These are phyloP conservation scores for Norana najaformis DNA, from an alignment of 2,888 invertebrate genomes.

Conservation along the genomic window DNA sequence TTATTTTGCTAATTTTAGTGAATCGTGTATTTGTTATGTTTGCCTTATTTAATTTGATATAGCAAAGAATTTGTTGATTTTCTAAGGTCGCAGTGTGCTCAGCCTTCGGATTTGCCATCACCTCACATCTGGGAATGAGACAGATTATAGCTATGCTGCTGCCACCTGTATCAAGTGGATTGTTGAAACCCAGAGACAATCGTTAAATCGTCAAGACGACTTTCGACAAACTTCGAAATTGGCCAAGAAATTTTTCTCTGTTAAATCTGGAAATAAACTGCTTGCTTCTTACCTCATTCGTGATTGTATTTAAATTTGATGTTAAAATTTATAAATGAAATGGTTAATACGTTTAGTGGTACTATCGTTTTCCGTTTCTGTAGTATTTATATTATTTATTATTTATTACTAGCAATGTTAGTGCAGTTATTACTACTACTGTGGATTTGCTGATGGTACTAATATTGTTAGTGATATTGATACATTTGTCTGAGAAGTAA, in stretches of 20 bases:
- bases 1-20: no score
- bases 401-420: background rate
- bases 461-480: background rate
- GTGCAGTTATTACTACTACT: background rate
- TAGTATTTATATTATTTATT: constrained; percentile 20
- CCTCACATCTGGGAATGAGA: constrained; percentile 84
- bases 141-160: background rate
- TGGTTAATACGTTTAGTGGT: background rate
- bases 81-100: constrained; percentile 72
- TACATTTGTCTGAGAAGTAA: background rate
- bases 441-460: background rate
- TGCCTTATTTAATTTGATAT: background rate
- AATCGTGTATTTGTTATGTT: no score
- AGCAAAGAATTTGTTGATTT: background rate
- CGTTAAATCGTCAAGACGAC: background rate
- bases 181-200: background rate
- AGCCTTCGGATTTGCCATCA: constrained; percentile 95
- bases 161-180: background rate
- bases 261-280: background rate
- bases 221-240: background rate
- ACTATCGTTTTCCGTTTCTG: background rate
- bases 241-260: constrained; percentile 13
- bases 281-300: background rate
- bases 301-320: background rate
- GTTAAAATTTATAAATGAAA: background rate